phyloP scores from a whole-genome alignment of 2,797 vertebrate species.

The Tauraco hartlaubi region DNA sequence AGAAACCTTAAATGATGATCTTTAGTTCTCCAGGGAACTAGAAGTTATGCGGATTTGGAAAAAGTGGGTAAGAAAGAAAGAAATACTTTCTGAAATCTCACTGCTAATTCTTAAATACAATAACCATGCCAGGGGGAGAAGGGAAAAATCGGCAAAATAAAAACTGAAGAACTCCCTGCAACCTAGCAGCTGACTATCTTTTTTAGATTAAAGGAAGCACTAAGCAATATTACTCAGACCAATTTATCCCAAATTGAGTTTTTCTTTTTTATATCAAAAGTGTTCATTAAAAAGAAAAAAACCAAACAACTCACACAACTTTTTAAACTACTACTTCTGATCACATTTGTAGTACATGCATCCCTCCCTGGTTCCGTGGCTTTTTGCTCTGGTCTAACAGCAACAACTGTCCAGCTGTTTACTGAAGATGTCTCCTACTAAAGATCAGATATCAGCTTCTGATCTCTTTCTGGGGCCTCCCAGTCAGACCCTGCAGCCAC shows the following conservation, averaged over 20 bases:
- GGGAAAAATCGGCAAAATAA: accelerated
- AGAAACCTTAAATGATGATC: not conserved
- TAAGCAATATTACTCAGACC: not conserved
- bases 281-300: not conserved
- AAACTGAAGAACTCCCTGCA: not conserved
- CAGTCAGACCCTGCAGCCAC: not conserved
- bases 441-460: not conserved
- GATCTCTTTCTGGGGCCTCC: not conserved
- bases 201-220: not conserved
- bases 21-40: not conserved
- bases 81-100: not conserved
- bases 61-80: not conserved
- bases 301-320: not conserved
- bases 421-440: not conserved
- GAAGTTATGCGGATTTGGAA: not conserved
- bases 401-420: not conserved
- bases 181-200: not conserved
- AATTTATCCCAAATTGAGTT: not conserved
- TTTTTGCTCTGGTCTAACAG: not conserved
- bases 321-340: not conserved
- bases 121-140: accelerated
- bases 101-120: not conserved
- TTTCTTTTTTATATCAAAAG: not conserved
- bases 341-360: not conserved
- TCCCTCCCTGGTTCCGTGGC: not conserved